Evolutionary conservation across 2,113 vertebrate genomes (phyloP).

Genomic region (Plecturocebus donacophilus): DNA sequence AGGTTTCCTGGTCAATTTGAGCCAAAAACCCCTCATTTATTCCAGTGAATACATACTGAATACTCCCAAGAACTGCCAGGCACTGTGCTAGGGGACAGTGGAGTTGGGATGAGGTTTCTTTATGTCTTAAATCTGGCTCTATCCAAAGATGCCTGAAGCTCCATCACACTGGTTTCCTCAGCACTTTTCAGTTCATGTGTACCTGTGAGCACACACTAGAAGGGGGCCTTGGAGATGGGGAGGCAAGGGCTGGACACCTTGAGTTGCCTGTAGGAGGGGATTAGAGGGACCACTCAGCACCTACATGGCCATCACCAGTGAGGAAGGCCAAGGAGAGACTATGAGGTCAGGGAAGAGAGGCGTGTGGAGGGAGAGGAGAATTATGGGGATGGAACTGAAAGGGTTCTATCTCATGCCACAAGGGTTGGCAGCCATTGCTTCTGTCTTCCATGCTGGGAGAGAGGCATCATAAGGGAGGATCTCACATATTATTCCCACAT

Average conservation of each 20-base stretch:
- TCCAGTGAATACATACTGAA: neutral
- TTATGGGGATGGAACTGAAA: neutral
- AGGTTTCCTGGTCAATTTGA: neutral
- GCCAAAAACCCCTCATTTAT: no score
- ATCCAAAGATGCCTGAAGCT: neutral
- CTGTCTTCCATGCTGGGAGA: neutral
- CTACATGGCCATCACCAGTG: no score
- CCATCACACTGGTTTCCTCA: neutral
- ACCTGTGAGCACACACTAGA: neutral
- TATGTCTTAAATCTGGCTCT: neutral
- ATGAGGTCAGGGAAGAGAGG: neutral
- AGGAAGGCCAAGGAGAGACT: neutral
- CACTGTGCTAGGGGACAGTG: neutral
- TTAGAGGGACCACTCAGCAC: neutral
- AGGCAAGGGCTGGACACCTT: neutral
- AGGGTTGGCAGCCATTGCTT: neutral
- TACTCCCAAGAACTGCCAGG: neutral
- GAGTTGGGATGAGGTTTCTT: neutral
- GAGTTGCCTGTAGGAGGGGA: neutral
- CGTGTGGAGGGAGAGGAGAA: fast-evolving
- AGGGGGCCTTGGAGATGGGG: neutral
- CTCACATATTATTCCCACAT: neutral
- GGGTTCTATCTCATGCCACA: neutral
- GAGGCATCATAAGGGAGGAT: fast-evolving
- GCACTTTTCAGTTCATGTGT: neutral